A percentile compares a stretch with the other conserved stretches of the same genome.
These are phyloP conservation scores for Fragum sueziense DNA, from an alignment of 2,888 invertebrate species.

Conservation along the genomic window DNA sequence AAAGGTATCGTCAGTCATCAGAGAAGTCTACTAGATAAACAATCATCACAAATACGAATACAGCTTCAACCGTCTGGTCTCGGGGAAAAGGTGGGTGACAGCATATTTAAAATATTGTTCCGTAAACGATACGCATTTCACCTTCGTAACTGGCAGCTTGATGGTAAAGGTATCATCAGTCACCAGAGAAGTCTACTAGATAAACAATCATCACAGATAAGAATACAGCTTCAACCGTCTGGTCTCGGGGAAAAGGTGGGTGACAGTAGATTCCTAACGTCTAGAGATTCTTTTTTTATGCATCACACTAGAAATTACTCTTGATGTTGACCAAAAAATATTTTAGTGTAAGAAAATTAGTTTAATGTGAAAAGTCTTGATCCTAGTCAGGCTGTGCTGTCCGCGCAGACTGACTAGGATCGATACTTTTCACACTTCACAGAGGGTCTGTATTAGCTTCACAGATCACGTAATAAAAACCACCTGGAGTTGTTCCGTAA, in stretches of 20 bases:
- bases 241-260: slow-evolving; percentile 92
- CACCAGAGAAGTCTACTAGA: slow-evolving; percentile 88
- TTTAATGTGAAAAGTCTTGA: too few relatives aligned
- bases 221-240: slow-evolving; percentile 93
- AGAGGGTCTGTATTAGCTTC: too few relatives aligned
- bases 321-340: too few relatives aligned
- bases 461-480: too few relatives aligned
- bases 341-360: too few relatives aligned
- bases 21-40: slow-evolving; percentile 85
- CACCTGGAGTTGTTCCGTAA: slow-evolving; percentile 94
- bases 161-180: slow-evolving; percentile 90
- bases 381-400: too few relatives aligned
- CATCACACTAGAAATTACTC: too few relatives aligned
- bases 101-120: too few relatives aligned
- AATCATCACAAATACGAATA: slow-evolving; percentile 87
- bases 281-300: too few relatives aligned
- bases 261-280: too few relatives aligned
- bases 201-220: slow-evolving; percentile 86
- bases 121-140: slow-evolving; percentile 83
- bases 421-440: too few relatives aligned
- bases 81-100: slow-evolving; percentile 90
- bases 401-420: too few relatives aligned
- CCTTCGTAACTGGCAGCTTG: slow-evolving; percentile 92
- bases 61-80: slow-evolving; percentile 94
- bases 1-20: slow-evolving; percentile 91